These are phyloP conservation scores for Aphis craccivora DNA, from an alignment of 1,140 invertebrate genomes.

Conservation along the genomic window DNA sequence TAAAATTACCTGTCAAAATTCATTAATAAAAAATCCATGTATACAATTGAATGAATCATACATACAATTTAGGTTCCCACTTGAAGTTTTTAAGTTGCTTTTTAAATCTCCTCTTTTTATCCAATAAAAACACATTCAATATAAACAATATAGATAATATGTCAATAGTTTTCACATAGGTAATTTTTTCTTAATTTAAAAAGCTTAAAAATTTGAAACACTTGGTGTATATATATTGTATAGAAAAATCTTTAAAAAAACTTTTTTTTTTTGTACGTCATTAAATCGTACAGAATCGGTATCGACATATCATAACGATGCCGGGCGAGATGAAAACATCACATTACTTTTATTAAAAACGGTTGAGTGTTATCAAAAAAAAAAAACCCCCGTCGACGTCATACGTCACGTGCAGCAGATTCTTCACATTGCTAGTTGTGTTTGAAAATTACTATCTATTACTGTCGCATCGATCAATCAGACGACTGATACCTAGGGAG, in stretches of 20 bases:
- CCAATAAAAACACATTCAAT: not conserved
- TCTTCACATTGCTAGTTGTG: not conserved
- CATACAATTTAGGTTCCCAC: not conserved
- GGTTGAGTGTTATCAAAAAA: not conserved
- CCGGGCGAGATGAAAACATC: not conserved
- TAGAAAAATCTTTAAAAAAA: not conserved
- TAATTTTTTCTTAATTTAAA: not conserved
- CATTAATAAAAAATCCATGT: not conserved
- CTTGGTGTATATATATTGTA: not conserved
- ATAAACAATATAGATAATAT: too few species aligned
- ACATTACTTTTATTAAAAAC: not conserved
- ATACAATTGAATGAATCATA: too few species aligned
- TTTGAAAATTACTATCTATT: not conserved
- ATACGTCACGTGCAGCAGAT: not conserved
- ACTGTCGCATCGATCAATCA: not conserved
- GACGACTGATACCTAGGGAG: not conserved
- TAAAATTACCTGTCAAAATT: not conserved
- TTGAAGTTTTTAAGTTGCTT: not conserved
- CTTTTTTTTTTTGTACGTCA: not conserved
- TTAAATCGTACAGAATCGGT: not conserved
- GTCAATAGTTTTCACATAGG: not conserved
- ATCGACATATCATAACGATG: not conserved
- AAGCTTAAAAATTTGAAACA: not conserved
- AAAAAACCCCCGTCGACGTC: not conserved
- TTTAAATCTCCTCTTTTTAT: not conserved